phyloP scores from a whole-genome alignment of 2,113 vertebrate species.

The Atrichornis clamosus region DNA sequence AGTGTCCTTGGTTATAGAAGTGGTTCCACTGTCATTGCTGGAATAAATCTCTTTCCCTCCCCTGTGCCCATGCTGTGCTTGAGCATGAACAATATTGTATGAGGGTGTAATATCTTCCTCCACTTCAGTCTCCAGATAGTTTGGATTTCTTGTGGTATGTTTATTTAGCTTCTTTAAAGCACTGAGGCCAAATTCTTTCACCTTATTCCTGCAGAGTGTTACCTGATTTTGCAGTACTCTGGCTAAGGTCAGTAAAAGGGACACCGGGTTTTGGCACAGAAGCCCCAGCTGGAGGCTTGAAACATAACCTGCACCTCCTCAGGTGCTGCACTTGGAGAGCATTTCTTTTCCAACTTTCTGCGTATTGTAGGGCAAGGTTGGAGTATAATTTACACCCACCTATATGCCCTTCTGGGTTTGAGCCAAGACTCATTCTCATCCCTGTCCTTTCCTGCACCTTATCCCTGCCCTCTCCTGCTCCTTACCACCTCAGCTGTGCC shows the following conservation, averaged over 20 bases:
- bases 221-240: not conserved
- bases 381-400: not conserved
- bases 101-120: not conserved
- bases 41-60: constrained; percentile 12
- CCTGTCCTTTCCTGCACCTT: not conserved
- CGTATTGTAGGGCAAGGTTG: not conserved
- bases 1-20: not conserved
- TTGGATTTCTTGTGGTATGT: not conserved
- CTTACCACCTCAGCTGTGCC: not conserved
- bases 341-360: not conserved
- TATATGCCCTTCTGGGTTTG: not conserved
- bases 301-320: not conserved
- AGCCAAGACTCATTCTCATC: not conserved
- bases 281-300: not conserved
- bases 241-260: not conserved
- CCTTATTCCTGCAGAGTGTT: not conserved
- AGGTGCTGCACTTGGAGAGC: not conserved
- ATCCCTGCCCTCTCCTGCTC: not conserved
- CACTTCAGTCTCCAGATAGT: not conserved
- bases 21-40: not conserved
- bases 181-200: not conserved
- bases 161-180: constrained; percentile 6
- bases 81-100: not conserved
- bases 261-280: not conserved
- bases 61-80: not conserved